Evolutionary conservation across 2,797 vertebrate genomes (phyloP).

Genomic region (Sarcophilus harrisii): DNA sequence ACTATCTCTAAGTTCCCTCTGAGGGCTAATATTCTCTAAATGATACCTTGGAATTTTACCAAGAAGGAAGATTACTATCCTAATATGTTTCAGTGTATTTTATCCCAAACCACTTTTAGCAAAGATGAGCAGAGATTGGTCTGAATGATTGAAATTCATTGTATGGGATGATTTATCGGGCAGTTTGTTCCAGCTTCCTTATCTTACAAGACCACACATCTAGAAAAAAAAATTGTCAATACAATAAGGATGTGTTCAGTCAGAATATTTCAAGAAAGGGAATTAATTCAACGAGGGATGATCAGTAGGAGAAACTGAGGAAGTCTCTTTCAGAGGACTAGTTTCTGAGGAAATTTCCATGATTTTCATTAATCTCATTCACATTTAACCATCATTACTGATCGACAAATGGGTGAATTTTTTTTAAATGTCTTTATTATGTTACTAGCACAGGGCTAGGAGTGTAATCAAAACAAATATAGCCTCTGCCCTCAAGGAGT

Average conservation of each 20-base stretch:
- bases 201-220: neutral
- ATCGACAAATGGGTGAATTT: neutral
- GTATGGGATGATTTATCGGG: neutral
- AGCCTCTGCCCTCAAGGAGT: neutral
- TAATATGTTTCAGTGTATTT: neutral
- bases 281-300: neutral
- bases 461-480: neutral
- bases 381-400: neutral
- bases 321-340: neutral
- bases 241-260: neutral
- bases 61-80: neutral
- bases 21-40: neutral
- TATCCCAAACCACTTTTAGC: neutral
- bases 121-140: neutral
- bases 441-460: neutral
- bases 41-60: neutral
- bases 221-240: neutral
- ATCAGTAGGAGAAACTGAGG: neutral
- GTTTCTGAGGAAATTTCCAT: neutral
- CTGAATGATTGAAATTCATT: neutral
- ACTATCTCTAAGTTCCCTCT: neutral
- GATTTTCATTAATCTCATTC: neutral
- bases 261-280: neutral
- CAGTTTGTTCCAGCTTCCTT: neutral
- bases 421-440: neutral